phyloP scores from a whole-genome alignment of 2,797 vertebrate genomes.

The Distichodus sexfasciatus region DNA sequence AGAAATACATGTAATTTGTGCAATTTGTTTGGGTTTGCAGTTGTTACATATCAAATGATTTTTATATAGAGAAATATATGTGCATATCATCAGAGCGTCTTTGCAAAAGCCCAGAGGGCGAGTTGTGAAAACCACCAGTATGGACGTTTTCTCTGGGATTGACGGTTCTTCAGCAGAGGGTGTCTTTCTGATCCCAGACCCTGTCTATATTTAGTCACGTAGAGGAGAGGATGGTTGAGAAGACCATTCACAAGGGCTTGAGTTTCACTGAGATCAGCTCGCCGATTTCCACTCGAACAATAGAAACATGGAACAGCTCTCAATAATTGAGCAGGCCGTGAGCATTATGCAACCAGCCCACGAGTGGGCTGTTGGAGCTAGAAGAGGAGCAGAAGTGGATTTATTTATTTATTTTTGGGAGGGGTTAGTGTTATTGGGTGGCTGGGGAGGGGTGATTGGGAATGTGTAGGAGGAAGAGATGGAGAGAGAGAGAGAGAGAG shows the following conservation, averaged over 20 bases:
- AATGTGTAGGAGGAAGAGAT: slow-evolving; percentile 30
- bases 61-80: too few relatives aligned
- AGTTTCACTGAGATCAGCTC: slow-evolving; percentile 51
- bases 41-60: too few relatives aligned
- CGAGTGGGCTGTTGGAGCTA: slow-evolving; percentile 37
- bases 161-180: not conserved
- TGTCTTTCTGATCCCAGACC: slow-evolving; percentile 6
- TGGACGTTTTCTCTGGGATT: not conserved
- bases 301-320: slow-evolving; percentile 51
- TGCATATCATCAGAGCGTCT: not conserved
- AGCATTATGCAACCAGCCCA: slow-evolving; percentile 51
- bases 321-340: slow-evolving; percentile 58
- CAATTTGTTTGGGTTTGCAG: too few relatives aligned
- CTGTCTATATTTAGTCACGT: slow-evolving; percentile 20
- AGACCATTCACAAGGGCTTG: slow-evolving; percentile 41
- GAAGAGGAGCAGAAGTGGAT: slow-evolving; percentile 42
- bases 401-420: not conserved
- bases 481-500: not conserved
- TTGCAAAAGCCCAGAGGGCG: not conserved
- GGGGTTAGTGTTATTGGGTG: slow-evolving; percentile 27
- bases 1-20: too few relatives aligned
- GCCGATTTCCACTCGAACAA: slow-evolving; percentile 55
- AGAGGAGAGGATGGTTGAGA: slow-evolving; percentile 10
- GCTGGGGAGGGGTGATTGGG: slow-evolving; percentile 30
- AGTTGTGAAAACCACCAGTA: not conserved